Evolutionary conservation across 2,888 invertebrate species (phyloP).

Genomic region (Steinernema scapterisci): DNA sequence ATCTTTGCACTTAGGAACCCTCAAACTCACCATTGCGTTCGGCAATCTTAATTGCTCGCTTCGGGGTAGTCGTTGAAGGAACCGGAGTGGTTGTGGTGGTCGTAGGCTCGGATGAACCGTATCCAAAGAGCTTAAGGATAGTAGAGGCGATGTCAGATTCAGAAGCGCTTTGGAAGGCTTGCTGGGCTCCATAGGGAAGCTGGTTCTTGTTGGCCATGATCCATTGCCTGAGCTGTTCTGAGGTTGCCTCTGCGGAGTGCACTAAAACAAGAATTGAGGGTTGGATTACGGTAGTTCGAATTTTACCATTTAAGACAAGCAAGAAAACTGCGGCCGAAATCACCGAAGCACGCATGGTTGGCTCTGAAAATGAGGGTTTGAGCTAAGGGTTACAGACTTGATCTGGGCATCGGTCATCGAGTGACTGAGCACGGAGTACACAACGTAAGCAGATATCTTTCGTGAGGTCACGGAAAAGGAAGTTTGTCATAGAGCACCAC

Average conservation of each 20-base stretch:
- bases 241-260: slow-evolving; percentile 49
- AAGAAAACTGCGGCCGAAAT: not conserved
- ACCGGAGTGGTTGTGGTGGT: not conserved
- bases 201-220: slow-evolving; percentile 57
- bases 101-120: slow-evolving; percentile 23
- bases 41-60: slow-evolving; percentile 22
- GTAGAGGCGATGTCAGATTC: slow-evolving; percentile 37
- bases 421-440: not conserved
- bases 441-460: not conserved
- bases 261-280: not conserved
- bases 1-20: not conserved
- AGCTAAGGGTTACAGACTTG: not conserved
- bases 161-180: slow-evolving; percentile 37
- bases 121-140: slow-evolving; percentile 49
- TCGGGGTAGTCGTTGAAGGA: slow-evolving; percentile 33
- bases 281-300: not conserved
- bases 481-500: not conserved
- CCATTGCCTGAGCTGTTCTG: slow-evolving; percentile 62
- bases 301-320: not conserved
- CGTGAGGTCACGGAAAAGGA: slow-evolving; percentile 3
- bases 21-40: slow-evolving; percentile 34
- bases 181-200: slow-evolving; percentile 43
- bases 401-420: too few relatives aligned
- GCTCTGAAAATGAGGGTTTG: not conserved
- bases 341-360: not conserved